Evolutionary conservation across 2,888 invertebrate genomes (phyloP).

Genomic region (Chalcosyrphus nemorum): DNA sequence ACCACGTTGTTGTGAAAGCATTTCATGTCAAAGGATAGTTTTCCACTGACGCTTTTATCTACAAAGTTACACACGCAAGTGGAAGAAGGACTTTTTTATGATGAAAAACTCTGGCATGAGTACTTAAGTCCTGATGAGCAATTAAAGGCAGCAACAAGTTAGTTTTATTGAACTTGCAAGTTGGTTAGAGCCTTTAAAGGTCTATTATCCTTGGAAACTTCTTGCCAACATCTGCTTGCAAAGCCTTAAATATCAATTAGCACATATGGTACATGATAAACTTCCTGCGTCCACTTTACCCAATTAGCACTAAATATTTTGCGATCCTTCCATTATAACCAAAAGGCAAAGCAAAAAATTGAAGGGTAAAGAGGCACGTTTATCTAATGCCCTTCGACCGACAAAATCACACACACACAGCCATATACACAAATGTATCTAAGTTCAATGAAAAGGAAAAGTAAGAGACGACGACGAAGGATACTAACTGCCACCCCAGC

Average conservation of each 20-base stretch:
- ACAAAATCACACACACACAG: too few relatives aligned
- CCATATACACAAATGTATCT: background rate
- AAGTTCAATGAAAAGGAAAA: background rate
- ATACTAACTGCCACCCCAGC: background rate
- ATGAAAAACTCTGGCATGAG: constrained; percentile 11
- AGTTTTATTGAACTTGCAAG: too few relatives aligned
- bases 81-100: constrained; percentile 35
- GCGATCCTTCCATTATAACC: background rate
- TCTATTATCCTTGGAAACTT: too few relatives aligned
- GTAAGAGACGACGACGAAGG: background rate
- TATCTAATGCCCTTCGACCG: constrained; percentile 8
- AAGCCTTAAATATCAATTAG: too few relatives aligned
- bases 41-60: constrained; percentile 12
- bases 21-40: background rate
- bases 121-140: constrained; percentile 18
- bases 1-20: background rate
- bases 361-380: background rate
- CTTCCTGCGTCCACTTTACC: background rate
- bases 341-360: background rate
- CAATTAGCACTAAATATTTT: constrained; percentile 13
- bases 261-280: background rate
- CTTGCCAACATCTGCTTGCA: too few relatives aligned
- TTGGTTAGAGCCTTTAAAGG: too few relatives aligned
- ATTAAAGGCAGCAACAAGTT: constrained; percentile 10
- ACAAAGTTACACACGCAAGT: constrained; percentile 29